These are phyloP conservation scores for Columba janthina DNA, from an alignment of 2,113 vertebrate species.

Conservation along the genomic window DNA sequence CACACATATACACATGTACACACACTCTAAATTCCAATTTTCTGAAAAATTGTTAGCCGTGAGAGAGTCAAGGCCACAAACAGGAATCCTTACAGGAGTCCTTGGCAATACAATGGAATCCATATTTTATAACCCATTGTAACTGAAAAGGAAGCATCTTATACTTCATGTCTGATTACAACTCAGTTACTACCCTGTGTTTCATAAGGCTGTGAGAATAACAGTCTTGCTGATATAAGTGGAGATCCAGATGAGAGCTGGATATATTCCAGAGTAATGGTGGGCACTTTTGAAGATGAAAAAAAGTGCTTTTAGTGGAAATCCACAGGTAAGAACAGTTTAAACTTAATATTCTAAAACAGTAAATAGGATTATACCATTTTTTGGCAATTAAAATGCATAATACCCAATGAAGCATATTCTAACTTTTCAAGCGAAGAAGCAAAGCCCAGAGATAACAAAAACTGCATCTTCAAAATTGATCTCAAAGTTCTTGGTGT, in stretches of 20 bases:
- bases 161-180: background rate
- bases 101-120: background rate
- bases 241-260: background rate
- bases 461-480: background rate
- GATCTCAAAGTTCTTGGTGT: background rate
- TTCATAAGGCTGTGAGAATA: background rate
- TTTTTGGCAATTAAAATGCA: background rate
- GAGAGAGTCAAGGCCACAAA: background rate
- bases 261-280: background rate
- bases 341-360: background rate
- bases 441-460: background rate
- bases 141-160: background rate
- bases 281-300: background rate
- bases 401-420: background rate
- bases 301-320: background rate
- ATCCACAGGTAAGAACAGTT: background rate
- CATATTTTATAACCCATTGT: background rate
- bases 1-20: accelerated
- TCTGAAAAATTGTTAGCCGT: background rate
- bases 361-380: background rate
- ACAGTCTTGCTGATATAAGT: background rate
- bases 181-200: background rate
- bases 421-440: background rate
- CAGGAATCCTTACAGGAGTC: background rate
- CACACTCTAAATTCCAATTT: background rate